phyloP scores from a whole-genome alignment of 1,140 invertebrate genomes.

The Hesperophylax magnus region DNA sequence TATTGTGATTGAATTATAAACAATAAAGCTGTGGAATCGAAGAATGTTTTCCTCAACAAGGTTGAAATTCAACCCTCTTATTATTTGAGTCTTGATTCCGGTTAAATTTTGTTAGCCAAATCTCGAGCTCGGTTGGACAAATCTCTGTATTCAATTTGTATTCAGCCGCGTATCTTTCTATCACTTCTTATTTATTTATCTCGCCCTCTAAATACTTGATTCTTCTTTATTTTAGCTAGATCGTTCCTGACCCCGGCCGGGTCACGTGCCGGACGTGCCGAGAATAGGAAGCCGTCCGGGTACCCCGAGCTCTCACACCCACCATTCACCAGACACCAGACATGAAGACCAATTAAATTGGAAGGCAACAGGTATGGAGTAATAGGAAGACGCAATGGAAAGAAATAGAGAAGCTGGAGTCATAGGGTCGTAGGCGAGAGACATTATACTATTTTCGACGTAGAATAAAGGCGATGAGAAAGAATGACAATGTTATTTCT shows the following conservation, averaged over 20 bases:
- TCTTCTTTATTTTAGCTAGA: conserved; percentile 8
- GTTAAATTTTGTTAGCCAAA: no score
- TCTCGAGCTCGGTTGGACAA: no score
- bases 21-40: no score
- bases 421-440: not conserved
- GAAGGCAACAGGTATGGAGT: conserved; percentile 6
- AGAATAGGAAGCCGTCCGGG: not conserved
- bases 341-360: conserved; percentile 22
- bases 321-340: not conserved
- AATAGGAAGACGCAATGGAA: not conserved
- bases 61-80: no score
- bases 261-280: conserved; percentile 1
- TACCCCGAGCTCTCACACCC: not conserved
- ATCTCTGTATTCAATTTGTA: not conserved
- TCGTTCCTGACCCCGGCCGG: not conserved
- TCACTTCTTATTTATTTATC: not conserved
- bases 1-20: no score
- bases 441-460: no score
- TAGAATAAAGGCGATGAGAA: no score
- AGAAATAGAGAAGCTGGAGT: not conserved
- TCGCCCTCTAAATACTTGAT: not conserved
- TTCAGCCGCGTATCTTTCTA: conserved; percentile 1
- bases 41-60: no score
- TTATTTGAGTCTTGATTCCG: no score
- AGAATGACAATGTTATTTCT: no score